These are phyloP conservation scores for Manis crassicaudata DNA, from an alignment of 2,797 vertebrate species.

Conservation along the genomic window DNA sequence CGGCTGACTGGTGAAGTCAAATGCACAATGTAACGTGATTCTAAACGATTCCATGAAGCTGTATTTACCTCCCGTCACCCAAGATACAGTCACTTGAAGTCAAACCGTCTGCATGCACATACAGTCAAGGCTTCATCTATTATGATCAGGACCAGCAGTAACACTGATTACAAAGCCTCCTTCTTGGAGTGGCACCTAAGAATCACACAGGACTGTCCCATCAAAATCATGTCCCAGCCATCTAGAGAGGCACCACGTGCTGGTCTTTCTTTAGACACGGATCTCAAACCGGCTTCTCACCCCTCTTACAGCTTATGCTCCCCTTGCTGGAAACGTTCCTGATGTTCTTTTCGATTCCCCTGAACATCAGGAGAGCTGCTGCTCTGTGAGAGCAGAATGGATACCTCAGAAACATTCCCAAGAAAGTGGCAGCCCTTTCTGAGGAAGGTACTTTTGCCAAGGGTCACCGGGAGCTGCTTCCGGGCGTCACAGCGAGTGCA, in stretches of 20 bases:
- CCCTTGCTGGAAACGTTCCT: background rate
- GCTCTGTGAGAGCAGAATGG: background rate
- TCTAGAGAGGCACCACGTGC: fast-evolving
- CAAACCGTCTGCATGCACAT: background rate
- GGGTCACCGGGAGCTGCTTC: background rate
- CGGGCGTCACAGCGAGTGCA: too few species aligned
- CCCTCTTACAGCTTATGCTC: background rate
- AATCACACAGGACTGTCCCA: background rate
- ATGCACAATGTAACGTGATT: background rate
- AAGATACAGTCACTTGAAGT: background rate
- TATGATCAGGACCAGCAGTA: background rate
- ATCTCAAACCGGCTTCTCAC: background rate
- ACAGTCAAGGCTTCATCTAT: background rate
- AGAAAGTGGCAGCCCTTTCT: background rate
- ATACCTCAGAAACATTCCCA: background rate
- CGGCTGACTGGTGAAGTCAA: background rate
- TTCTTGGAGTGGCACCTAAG: background rate
- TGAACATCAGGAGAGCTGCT: background rate
- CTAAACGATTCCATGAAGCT: background rate
- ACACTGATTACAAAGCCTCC: background rate
- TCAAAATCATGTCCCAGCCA: background rate
- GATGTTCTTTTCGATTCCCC: background rate
- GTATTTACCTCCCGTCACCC: background rate
- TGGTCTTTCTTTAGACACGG: background rate
- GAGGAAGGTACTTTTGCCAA: background rate